These are phyloP conservation scores for Jacana jacana DNA, from an alignment of 2,113 vertebrate species.

Conservation along the genomic window DNA sequence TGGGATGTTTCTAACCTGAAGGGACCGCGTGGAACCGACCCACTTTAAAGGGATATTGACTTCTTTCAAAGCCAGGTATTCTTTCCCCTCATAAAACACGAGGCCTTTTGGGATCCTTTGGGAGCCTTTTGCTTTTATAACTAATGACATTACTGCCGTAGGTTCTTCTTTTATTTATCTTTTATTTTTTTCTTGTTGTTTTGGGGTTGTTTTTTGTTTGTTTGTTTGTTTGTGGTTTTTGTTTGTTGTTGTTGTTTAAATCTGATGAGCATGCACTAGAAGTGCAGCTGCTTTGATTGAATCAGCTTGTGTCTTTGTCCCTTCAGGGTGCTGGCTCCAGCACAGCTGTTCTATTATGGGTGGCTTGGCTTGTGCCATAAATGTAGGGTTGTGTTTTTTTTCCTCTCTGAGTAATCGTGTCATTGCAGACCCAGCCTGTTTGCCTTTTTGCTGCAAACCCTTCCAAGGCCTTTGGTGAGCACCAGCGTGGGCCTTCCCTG, in stretches of 20 bases:
- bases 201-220: no score
- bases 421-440: not conserved
- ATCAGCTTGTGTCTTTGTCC: not conserved
- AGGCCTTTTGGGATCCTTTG: not conserved
- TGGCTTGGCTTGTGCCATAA: not conserved
- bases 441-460: not conserved
- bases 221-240: no score
- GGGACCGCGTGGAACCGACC: accelerated
- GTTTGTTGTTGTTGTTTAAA: no score
- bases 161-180: not conserved
- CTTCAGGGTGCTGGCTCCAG: not conserved
- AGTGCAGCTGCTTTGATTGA: not conserved
- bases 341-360: not conserved
- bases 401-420: not conserved
- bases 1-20: not conserved
- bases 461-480: accelerated
- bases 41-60: not conserved
- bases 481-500: accelerated
- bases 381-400: not conserved
- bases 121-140: not conserved
- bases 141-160: not conserved
- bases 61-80: not conserved
- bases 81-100: not conserved
- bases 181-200: no score
- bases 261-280: not conserved